Evolutionary conservation across 2,888 invertebrate species (phyloP).

Genomic region (Ypsolopha sequella): DNA sequence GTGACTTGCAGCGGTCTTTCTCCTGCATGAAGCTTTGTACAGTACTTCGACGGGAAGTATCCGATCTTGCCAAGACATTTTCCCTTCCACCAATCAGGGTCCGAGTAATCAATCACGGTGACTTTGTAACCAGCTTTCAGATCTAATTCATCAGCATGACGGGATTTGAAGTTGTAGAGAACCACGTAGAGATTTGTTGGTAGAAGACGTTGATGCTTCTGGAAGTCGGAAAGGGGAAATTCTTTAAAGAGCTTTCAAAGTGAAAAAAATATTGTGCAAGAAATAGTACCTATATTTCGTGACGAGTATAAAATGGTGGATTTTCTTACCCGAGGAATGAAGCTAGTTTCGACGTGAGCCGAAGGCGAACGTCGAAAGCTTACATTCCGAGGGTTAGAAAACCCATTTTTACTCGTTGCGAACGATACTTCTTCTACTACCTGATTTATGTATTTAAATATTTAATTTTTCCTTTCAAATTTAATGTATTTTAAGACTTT

Average conservation of each 20-base stretch:
- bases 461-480: too few species aligned
- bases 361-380: too few species aligned
- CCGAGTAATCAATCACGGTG: conserved; percentile 93
- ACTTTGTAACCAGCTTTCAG: conserved; percentile 92
- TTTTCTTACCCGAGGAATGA: too few species aligned
- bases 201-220: conserved; percentile 88
- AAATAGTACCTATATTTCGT: too few species aligned
- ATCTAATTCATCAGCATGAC: conserved; percentile 94
- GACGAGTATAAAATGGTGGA: too few species aligned
- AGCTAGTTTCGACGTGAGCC: too few species aligned
- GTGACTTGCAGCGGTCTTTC: conserved; percentile 91
- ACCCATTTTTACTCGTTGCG: too few species aligned
- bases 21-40: conserved; percentile 89
- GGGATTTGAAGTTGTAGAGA: conserved; percentile 93
- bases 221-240: conserved; percentile 17
- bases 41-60: conserved; percentile 95
- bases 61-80: conserved; percentile 92
- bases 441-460: too few species aligned
- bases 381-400: too few species aligned
- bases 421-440: too few species aligned
- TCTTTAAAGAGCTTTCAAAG: neutral
- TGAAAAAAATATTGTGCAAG: neutral
- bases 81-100: conserved; percentile 98
- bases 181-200: conserved; percentile 95
- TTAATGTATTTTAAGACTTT: too few species aligned